These are phyloP conservation scores for Drosophila austrosaltans DNA, from an alignment of 2,888 invertebrate species.

Conservation along the genomic window DNA sequence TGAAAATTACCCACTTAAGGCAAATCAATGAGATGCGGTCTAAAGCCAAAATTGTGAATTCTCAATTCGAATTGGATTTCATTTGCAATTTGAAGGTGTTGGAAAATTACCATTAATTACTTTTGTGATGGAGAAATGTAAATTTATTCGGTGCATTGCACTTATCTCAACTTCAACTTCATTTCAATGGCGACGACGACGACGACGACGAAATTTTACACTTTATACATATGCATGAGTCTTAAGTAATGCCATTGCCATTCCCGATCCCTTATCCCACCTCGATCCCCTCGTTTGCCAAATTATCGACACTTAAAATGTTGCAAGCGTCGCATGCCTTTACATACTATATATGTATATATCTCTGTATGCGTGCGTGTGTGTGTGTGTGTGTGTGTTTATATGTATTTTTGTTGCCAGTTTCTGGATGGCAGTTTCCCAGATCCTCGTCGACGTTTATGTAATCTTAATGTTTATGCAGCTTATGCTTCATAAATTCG, in stretches of 20 bases:
- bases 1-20: too few species aligned
- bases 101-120: constrained; percentile 54
- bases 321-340: constrained; percentile 66
- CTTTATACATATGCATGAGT: constrained; percentile 71
- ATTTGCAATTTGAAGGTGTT: constrained; percentile 7
- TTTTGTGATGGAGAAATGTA: not conserved
- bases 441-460: constrained; percentile 68
- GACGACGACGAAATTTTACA: constrained; percentile 8
- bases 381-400: not conserved
- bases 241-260: constrained; percentile 33
- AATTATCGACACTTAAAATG: constrained; percentile 78
- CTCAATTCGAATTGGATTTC: constrained; percentile 2
- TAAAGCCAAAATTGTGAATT: not conserved
- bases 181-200: constrained; percentile 5
- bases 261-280: too few species aligned
- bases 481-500: constrained; percentile 78
- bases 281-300: constrained; percentile 21
- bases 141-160: too few species aligned
- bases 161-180: not conserved
- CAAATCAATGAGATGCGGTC: constrained; percentile 10
- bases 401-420: constrained; percentile 18
- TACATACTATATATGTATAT: not conserved
- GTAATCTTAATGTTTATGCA: constrained; percentile 79
- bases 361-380: not conserved
- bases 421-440: constrained; percentile 33